Conservation (phyloP, 2,113 vertebrate species). For the Pao palembangensis region DNA sequence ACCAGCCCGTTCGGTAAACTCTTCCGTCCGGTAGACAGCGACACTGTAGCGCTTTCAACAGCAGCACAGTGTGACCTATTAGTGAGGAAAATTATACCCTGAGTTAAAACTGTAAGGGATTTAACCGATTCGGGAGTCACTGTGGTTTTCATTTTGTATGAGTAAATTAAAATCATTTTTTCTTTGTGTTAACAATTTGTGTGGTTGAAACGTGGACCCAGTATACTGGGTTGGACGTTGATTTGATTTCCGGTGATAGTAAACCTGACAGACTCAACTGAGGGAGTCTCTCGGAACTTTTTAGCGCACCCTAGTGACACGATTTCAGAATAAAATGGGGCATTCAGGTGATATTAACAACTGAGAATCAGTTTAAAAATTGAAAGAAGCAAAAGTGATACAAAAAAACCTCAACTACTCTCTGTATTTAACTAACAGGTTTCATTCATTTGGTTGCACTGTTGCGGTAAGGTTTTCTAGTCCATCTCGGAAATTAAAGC, state of each 20-base stretch:
- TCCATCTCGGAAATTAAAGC: too few relatives aligned
- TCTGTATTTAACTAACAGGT: too few relatives aligned
- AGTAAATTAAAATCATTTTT: too few relatives aligned
- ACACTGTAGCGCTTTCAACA: constrained; percentile 7
- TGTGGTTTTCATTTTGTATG: too few relatives aligned
- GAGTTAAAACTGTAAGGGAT: constrained; percentile 3
- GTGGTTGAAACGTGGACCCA: too few relatives aligned
- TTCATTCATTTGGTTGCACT: too few relatives aligned
- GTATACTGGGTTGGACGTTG: background rate
- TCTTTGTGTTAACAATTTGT: too few relatives aligned
- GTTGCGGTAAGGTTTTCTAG: too few relatives aligned
- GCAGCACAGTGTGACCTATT: constrained; percentile 31
- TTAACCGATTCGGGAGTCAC: background rate
- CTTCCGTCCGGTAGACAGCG: constrained; percentile 18
- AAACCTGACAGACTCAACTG: background rate
- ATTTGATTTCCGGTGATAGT: background rate
- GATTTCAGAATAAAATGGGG: background rate
- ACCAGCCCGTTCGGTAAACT: constrained; percentile 13
- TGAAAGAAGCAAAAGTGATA: too few relatives aligned
- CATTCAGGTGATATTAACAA: too few relatives aligned
- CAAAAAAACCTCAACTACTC: too few relatives aligned
- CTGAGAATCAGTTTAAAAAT: too few relatives aligned
- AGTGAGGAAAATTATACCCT: fast-evolving
- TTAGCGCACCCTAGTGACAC: constrained; percentile 6
- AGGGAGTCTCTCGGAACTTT: background rate